Evolutionary conservation across 2,888 invertebrate species (phyloP), one percentile per base, ranked within the genome.

Genomic region (Palloptera scutellata): DNA sequence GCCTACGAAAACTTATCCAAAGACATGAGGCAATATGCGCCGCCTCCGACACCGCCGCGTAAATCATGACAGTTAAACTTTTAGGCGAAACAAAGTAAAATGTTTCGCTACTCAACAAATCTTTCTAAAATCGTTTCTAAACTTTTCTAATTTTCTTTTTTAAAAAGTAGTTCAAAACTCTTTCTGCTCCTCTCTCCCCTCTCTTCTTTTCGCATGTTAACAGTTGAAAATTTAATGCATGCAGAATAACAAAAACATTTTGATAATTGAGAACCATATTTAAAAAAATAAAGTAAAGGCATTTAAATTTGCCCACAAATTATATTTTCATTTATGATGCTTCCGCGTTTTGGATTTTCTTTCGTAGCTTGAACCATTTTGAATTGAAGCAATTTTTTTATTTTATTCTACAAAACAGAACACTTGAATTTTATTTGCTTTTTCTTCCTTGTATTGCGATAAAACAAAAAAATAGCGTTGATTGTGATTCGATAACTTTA

Each of bases 1-100:
- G 85, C 83, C 76, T 84, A 84, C 81, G 84, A 85, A 82, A 85
- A 85, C 85, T 84, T 85, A 84, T 83, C 85, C 81, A 85, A 85
- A 84, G 85, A 84, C 79, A 82, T 85, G 79, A 83, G 80, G 74
- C 74, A 75, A 76, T 66, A 72, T 71, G 72, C 79, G 75, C 82
- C 83, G 75, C 84, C 84, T 74, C 82, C 84, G 72, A 81, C 83
- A 73, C 83, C 85, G 77, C 84, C 86, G 74, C 79, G 85, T 75
- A 83, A 85, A 83, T 81, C 85, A 82, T 85, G 86, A 85, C 71
- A 71, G 69, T 68, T 72, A 71, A 72, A 71, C 45, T 72, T 73
- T 61, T 73, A 70, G 70, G 2, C 30, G 30, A 30, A 30, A 30
- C 30, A 30, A 30, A 30, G 30, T 6, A 2, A 30, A 30, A 30